A percentile compares a stretch with the other conserved stretches of the same genome.
These are phyloP conservation scores for Stegophylla sp. DNA, from an alignment of 2,888 invertebrate species.

Conservation along the genomic window DNA sequence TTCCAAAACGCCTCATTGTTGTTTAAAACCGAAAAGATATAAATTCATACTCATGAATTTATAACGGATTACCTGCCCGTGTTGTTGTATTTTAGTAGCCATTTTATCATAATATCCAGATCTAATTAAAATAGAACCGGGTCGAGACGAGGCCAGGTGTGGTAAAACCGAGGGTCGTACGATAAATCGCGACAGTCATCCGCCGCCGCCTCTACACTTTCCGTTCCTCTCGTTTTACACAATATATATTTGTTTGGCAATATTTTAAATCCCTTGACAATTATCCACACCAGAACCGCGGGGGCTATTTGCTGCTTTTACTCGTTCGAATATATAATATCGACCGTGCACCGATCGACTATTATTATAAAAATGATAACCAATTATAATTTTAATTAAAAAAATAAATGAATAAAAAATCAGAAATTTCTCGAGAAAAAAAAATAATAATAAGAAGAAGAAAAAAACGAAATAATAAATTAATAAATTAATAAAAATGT, in stretches of 20 bases:
- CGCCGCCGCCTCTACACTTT: slow-evolving; percentile 37
- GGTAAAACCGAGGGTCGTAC: slow-evolving; percentile 35
- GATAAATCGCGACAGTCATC: slow-evolving; percentile 47
- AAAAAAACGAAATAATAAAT: too few species aligned
- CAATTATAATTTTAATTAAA: slow-evolving; percentile 39
- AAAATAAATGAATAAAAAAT: too few species aligned
- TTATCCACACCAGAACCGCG: slow-evolving; percentile 10
- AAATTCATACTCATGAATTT: slow-evolving; percentile 27
- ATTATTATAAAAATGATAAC: slow-evolving; percentile 30
- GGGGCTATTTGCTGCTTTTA: slow-evolving; percentile 28
- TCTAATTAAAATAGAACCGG: slow-evolving; percentile 55
- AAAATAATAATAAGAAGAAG: background rate
- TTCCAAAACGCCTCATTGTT: slow-evolving; percentile 9
- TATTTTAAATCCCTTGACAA: slow-evolving; percentile 58
- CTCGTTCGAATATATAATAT: slow-evolving; percentile 33
- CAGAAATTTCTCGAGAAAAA: background rate
- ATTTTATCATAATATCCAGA: slow-evolving; percentile 42
- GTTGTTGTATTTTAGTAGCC: background rate
- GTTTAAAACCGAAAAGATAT: slow-evolving; percentile 40
- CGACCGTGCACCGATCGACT: slow-evolving; percentile 25
- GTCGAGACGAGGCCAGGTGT: slow-evolving; percentile 50
- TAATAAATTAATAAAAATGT: too few species aligned
- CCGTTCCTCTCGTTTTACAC: slow-evolving; percentile 18
- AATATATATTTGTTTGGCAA: slow-evolving; percentile 48
- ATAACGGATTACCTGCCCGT: slow-evolving; percentile 32